A percentile compares a stretch with the other conserved stretches of the same genome.
Evolutionary conservation across 2,797 vertebrate species (phyloP).

Genomic region (Rhabdomys pumilio): DNA sequence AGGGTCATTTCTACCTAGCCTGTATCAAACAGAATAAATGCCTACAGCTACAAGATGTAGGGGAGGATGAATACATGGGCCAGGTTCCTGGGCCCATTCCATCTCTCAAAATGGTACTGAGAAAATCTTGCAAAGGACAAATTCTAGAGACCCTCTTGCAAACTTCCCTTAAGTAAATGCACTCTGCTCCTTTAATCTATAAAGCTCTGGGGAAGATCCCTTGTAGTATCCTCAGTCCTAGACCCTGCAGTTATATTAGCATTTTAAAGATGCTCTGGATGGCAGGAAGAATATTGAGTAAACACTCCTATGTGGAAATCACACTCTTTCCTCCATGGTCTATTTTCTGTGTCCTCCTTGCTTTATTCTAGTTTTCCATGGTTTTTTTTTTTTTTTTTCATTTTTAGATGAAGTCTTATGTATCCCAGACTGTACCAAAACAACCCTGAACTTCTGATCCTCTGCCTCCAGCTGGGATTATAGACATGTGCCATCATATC

Average conservation of each 20-base stretch:
- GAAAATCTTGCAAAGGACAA: conserved; percentile 15
- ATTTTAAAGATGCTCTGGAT: conserved; percentile 14
- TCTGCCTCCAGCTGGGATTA: not conserved
- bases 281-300: conserved; percentile 28
- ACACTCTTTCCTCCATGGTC: not conserved
- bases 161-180: conserved; percentile 25
- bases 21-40: not conserved
- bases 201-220: conserved; percentile 10
- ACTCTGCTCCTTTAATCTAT: conserved; percentile 40
- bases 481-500: not conserved
- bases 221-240: not conserved
- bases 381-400: not conserved
- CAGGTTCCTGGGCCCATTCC: not conserved
- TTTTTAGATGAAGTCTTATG: not conserved
- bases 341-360: not conserved
- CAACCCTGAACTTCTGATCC: not conserved
- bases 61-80: not conserved
- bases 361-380: not conserved
- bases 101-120: not conserved
- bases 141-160: conserved; percentile 58
- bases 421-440: not conserved
- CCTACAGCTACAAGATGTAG: not conserved
- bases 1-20: not conserved
- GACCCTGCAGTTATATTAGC: not conserved
- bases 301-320: not conserved